phyloP scores from a whole-genome alignment of 2,797 vertebrate species.

The Pseudotriccus pelzelni region DNA sequence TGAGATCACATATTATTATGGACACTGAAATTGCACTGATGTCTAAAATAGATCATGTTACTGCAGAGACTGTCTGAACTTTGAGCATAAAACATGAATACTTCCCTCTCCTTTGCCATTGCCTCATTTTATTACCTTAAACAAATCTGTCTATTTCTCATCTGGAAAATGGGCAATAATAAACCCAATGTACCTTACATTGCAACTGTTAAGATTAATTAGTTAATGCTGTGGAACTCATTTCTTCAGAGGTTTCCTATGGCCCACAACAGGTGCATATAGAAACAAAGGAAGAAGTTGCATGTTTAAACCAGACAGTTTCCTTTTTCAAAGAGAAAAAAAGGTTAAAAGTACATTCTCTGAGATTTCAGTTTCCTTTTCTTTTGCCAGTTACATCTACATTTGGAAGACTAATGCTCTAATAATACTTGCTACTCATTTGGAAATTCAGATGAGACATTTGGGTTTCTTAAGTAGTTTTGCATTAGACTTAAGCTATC shows the following conservation, averaged over 20 bases:
- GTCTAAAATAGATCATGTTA: not conserved
- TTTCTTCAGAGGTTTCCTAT: not conserved
- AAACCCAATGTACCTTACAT: not conserved
- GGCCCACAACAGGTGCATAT: not conserved
- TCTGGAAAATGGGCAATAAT: not conserved
- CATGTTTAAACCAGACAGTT: not conserved
- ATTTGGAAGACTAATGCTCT: slow-evolving; percentile 59
- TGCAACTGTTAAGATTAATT: slow-evolving; percentile 12
- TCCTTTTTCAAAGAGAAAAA: not conserved
- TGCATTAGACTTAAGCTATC: slow-evolving; percentile 57
- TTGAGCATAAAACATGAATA: not conserved
- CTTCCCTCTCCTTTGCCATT: not conserved
- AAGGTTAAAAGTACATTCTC: not conserved
- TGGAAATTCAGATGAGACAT: slow-evolving; percentile 64
- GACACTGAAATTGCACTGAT: not conserved
- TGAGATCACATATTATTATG: not conserved
- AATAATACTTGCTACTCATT: slow-evolving; percentile 56
- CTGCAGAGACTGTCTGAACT: not conserved
- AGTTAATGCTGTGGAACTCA: not conserved
- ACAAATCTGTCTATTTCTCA: not conserved
- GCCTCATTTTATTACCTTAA: not conserved
- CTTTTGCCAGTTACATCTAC: not conserved
- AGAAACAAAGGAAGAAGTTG: not conserved
- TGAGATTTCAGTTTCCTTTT: slow-evolving; percentile 18
- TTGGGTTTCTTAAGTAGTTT: slow-evolving; percentile 58